Evolutionary conservation across 2,888 invertebrate genomes (phyloP).

Genomic region (Erebia epiphron): DNA sequence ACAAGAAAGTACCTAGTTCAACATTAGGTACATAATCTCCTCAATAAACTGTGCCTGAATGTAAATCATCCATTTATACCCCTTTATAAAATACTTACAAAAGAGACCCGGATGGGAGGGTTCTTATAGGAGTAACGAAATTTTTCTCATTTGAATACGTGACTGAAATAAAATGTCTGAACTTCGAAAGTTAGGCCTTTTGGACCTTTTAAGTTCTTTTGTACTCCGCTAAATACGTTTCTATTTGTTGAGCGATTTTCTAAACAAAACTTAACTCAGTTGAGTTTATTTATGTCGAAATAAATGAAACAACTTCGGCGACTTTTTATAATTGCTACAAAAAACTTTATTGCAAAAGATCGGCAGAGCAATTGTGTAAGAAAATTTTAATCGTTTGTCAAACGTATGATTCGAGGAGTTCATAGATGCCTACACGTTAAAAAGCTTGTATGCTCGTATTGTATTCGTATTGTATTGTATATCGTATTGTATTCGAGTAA

Average conservation of each 20-base stretch:
- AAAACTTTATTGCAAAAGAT: too few species aligned
- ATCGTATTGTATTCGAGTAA: too few species aligned
- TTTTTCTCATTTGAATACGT: conserved; percentile 42
- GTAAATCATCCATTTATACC: conserved; percentile 39
- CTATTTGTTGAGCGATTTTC: conserved; percentile 25
- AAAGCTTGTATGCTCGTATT: too few species aligned
- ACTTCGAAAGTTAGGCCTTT: conserved; percentile 30
- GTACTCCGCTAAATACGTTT: conserved; percentile 29
- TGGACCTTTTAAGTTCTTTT: conserved; percentile 24
- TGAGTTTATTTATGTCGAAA: conserved; percentile 4
- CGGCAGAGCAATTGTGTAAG: too few species aligned
- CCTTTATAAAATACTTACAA: conserved; percentile 38
- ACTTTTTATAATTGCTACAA: too few species aligned
- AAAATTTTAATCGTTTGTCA: too few species aligned
- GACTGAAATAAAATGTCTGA: conserved; percentile 38
- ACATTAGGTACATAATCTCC: conserved; percentile 5
- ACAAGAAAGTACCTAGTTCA: neutral
- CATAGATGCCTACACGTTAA: too few species aligned
- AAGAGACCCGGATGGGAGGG: conserved; percentile 27
- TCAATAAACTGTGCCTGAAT: conserved; percentile 18
- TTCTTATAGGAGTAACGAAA: conserved; percentile 37
- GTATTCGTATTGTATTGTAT: too few species aligned
- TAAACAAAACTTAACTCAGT: conserved; percentile 14
- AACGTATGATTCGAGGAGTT: too few species aligned
- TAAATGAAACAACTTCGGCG: neutral